Evolutionary conservation across 2,888 invertebrate species (phyloP).

Genomic region (Drosophila dives): DNA sequence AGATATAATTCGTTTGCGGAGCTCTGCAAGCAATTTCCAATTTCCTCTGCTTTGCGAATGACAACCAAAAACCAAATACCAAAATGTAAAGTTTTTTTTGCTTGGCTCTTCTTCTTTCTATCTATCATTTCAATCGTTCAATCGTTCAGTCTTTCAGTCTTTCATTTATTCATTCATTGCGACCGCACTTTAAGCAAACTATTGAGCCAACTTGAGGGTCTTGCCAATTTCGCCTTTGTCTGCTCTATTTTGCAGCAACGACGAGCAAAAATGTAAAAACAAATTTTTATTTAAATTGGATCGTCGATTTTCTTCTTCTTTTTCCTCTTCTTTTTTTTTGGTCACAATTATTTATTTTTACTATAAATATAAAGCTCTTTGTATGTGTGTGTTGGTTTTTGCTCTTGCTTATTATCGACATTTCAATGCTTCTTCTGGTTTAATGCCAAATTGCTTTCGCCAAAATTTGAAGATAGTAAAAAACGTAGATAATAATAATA

Average conservation of each 20-base stretch:
- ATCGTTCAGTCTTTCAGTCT: constrained; percentile 3
- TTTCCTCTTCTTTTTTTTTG: constrained; percentile 18
- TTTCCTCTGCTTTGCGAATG: constrained; percentile 30
- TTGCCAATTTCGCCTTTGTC: constrained; percentile 21
- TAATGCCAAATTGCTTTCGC: constrained; percentile 55
- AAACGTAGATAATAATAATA: not conserved
- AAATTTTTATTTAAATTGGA: constrained; percentile 59
- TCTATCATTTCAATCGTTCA: constrained; percentile 13
- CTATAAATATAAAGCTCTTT: constrained; percentile 27
- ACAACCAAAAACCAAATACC: constrained; percentile 42
- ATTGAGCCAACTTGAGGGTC: constrained; percentile 40
- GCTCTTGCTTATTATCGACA: constrained; percentile 49
- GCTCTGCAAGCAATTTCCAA: constrained; percentile 23
- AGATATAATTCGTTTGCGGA: constrained; percentile 15
- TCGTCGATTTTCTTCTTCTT: not conserved
- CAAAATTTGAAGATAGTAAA: not conserved
- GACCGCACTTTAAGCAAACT: constrained; percentile 42
- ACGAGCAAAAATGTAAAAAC: constrained; percentile 1
- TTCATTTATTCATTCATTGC: constrained; percentile 26
- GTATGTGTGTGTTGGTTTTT: constrained; percentile 8
- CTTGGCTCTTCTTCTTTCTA: constrained; percentile 30
- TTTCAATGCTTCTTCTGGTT: constrained; percentile 37
- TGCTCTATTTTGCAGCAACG: constrained; percentile 10
- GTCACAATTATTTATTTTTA: constrained; percentile 47
- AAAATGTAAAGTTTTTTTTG: constrained; percentile 30